Base-by-base conservation (phyloP, 1,140 invertebrate species). In the Pachypsylla venusta region DNA sequence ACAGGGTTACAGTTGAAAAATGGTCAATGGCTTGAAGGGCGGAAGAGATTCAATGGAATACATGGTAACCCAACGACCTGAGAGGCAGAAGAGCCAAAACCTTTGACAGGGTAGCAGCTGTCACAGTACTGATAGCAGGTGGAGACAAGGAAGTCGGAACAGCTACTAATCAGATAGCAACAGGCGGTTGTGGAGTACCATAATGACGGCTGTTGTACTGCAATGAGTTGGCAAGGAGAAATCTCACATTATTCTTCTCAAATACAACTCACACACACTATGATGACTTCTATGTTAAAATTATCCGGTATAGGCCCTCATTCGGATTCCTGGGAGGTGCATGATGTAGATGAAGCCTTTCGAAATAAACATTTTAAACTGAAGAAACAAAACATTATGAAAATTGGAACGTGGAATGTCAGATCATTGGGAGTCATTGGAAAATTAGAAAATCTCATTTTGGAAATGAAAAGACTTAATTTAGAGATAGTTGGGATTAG, bases 331-430 rank as follows among this genome's bases (percentile, higher is more conserved):
- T 30, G 30, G 56, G 22, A 19, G 56, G 56, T 48, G 42, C 42
- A n/a, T 5, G 16, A 48, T 48, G 16, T 48, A 48, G 42, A 48
- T 48, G 42, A 4, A 48, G 42, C 16, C 22, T n/a, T n/a, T n/a
- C n/a, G n/a, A n/a, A 48, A 5, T 19, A 48, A 57, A 57, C 16
- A 5, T n/a, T 19, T 19, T 7, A 48, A 48, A 4, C 16, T 22
- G 12, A 56, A 58, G 25, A 24, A 61, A 58, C 56, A 53, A 62
- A 64, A 58, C 27, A 30, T 54, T 54, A 30, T 25, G 35, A 61
- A 53, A 57, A 30, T 65, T 53, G 61, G 57, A 24, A 64, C 61
- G 14, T 65, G 61, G 64, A 63, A 65, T 59, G 62, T 64, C 2
- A 59, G 60, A 60, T 56, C 54, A 7, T 53, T 65, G 55, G 39